Percentiles rank a stretch among this genome's conserved stretches.
Conservation (phyloP, 2,113 vertebrate genomes). For the Eulacestoma nigropectus region DNA sequence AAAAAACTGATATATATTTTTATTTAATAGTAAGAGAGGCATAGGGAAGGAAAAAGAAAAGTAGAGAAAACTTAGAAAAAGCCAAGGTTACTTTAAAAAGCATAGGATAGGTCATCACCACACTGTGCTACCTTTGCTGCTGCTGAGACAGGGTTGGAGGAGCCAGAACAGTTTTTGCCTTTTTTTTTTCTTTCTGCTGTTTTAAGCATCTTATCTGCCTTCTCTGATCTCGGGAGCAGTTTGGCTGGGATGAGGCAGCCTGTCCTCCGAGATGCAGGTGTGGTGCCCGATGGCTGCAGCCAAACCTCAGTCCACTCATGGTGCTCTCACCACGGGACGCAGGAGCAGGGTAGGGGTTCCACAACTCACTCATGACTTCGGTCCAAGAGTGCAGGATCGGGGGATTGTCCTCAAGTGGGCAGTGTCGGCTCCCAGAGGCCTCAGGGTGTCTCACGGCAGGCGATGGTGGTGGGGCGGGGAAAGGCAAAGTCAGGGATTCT, state of each 20-base stretch:
- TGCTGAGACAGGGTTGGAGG: rapidly evolving
- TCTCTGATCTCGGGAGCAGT: rapidly evolving
- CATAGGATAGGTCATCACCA: not conserved
- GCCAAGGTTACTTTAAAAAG: not conserved
- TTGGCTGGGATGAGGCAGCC: too few species aligned
- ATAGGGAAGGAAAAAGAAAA: not conserved
- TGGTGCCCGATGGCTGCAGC: rapidly evolving
- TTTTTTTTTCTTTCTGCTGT: not conserved
- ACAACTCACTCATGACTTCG: rapidly evolving
- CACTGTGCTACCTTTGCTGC: not conserved
- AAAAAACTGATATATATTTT: not conserved
- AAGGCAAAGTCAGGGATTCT: not conserved
- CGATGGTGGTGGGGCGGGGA: rapidly evolving
- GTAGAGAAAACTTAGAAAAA: not conserved
- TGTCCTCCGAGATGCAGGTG: rapidly evolving
- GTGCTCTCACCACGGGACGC: rapidly evolving
- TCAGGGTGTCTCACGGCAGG: not conserved
- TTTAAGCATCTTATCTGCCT: not conserved
- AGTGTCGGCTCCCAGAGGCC: rapidly evolving
- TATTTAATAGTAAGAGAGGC: not conserved
- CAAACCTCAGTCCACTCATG: rapidly evolving
- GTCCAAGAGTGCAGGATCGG: rapidly evolving
- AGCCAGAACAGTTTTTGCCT: rapidly evolving
- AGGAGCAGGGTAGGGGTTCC: rapidly evolving
- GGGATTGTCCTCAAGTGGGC: rapidly evolving